Conservation (phyloP, 2,113 vertebrate species). For the Conger conger region DNA sequence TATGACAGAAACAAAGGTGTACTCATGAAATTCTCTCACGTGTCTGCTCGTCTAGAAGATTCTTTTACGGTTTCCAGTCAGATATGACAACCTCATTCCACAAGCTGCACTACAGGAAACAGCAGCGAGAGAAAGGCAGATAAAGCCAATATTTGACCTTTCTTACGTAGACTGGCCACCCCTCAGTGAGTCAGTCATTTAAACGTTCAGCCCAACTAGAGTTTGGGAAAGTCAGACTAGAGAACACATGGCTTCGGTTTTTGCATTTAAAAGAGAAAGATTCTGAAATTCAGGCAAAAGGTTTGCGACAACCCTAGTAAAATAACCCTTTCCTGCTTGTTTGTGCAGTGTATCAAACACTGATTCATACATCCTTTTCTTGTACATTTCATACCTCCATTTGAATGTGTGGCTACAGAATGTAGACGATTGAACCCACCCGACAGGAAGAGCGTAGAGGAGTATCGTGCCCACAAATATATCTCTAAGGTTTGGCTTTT, state of each 20-base stretch:
- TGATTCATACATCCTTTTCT: constrained; percentile 36
- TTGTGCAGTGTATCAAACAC: constrained; percentile 52
- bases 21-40: constrained; percentile 35
- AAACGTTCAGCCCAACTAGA: not conserved
- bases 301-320: not conserved
- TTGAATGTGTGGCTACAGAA: not conserved
- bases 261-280: constrained; percentile 9
- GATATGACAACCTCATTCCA: constrained; percentile 35
- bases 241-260: not conserved
- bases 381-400: constrained; percentile 33
- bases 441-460: not conserved
- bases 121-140: not conserved
- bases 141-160: not conserved
- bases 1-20: not conserved
- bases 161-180: not conserved
- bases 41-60: not conserved
- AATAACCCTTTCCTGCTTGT: constrained; percentile 31
- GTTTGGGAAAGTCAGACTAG: not conserved
- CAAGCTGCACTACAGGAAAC: constrained; percentile 41
- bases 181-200: not conserved
- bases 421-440: not conserved
- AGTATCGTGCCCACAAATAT: not conserved
- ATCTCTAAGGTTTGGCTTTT: not conserved
- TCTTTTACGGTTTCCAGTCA: not conserved
- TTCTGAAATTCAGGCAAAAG: not conserved